A percentile compares a stretch with the other conserved stretches of the same genome.
These are phyloP conservation scores for Arnoldichthys spilopterus DNA, from an alignment of 2,797 vertebrate genomes.

Conservation along the genomic window DNA sequence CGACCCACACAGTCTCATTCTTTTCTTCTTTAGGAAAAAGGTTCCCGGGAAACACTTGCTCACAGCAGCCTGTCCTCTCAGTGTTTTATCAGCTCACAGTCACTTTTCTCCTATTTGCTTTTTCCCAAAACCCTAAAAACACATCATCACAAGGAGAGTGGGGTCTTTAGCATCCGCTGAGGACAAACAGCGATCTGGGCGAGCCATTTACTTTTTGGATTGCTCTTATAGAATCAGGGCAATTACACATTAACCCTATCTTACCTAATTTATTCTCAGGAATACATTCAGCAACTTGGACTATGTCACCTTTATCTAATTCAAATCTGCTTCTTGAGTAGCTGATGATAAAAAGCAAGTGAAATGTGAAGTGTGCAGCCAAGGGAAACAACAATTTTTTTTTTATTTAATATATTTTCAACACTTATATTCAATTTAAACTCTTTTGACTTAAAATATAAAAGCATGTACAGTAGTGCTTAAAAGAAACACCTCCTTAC, in stretches of 20 bases:
- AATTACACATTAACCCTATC: not conserved
- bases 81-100: conserved; percentile 47
- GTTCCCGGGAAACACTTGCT: conserved; percentile 55
- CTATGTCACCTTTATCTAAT: too few species aligned
- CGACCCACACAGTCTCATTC: conserved; percentile 68
- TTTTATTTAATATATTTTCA: too few species aligned
- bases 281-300: not conserved
- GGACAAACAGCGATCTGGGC: not conserved
- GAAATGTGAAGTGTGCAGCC: not conserved
- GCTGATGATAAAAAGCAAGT: not conserved
- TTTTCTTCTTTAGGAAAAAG: conserved; percentile 61
- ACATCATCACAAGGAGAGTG: not conserved
- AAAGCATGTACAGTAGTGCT: too few species aligned
- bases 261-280: not conserved
- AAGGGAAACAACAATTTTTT: too few species aligned
- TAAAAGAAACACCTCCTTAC: too few species aligned
- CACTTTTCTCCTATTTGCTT: not conserved
- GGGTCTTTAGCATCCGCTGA: not conserved
- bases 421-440: too few species aligned
- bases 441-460: too few species aligned
- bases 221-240: not conserved
- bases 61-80: conserved; percentile 29
- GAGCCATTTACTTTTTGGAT: not conserved
- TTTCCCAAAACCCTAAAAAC: conserved; percentile 4
- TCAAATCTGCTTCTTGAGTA: too few species aligned